Evolutionary conservation across 2,113 vertebrate genomes (phyloP), one percentile per base, ranked within the genome.

Genomic region (Saguinus imperator): DNA sequence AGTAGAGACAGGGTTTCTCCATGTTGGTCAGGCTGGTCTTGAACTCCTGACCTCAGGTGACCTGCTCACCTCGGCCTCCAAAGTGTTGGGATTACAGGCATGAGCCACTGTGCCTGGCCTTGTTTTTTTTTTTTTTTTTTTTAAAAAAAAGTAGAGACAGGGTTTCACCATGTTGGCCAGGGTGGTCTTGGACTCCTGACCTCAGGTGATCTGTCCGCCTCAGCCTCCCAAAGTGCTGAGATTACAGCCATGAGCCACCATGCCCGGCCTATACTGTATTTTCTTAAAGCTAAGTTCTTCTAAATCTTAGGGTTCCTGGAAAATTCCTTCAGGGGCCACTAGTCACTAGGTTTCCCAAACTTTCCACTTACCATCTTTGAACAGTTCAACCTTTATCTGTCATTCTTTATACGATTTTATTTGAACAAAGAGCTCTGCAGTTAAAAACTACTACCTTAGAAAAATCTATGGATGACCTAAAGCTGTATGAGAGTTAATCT

Each of bases 381-480:
- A 17, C 58, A 94, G 48, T 64, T 93, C 79, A 87, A 83, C 89
- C 70, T 80, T 94, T 40, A 86, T 73, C 52, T 84, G 32, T 40
- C 45, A 82, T 70, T 97, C 76, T 92, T 97, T 58, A 37, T 75
- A 88, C 94, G 52, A 94, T 58, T 96, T 83, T 73, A 96, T 70
- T 82, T 79, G 8, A 96, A 97, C 37, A 64, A 94, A 87, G 43
- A 94, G 48, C 35, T 94, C 57, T 91, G 10, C 3, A 87, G 20
- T 89, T 93, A 94, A 92, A 81, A 96, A 90, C 50, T 45, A 96
- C 3, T 45, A n/a, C 35, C 25, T 92, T 52, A 79, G 55, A 81
- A 95, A 95, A 93, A 95, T 95, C 84, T 92, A 87, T 40, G 72
- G 35, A 91, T 92, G 55, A 76, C 37, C 80, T 87, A 97, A 92